phyloP scores from a whole-genome alignment of 2,113 vertebrate species.

The Tragelaphus buxtoni region DNA sequence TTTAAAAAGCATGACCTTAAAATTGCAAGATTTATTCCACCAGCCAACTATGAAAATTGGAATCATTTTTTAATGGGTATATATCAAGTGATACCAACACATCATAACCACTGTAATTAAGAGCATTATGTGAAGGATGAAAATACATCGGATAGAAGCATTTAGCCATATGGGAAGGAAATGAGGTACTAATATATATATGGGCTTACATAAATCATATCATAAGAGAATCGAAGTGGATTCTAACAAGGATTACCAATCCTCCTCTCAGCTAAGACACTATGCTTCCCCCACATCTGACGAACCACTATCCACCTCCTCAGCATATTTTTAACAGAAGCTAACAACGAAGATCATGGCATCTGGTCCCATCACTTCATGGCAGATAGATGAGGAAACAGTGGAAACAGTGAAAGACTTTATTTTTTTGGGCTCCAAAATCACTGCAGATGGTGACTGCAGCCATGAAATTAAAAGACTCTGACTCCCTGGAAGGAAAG shows the following conservation, averaged over 20 bases:
- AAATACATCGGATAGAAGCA: not conserved
- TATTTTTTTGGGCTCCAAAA: too few species aligned
- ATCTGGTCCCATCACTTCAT: too few species aligned
- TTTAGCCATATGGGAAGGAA: not conserved
- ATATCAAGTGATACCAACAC: not conserved
- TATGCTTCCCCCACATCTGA: not conserved
- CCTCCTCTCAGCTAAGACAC: not conserved
- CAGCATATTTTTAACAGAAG: not conserved
- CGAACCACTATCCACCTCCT: not conserved
- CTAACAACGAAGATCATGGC: not conserved
- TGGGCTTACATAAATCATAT: not conserved
- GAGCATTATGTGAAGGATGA: not conserved
- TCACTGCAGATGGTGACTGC: too few species aligned
- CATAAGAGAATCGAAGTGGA: not conserved
- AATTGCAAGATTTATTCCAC: not conserved
- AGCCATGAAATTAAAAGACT: too few species aligned
- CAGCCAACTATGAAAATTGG: not conserved
- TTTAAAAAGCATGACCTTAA: slow-evolving; percentile 16
- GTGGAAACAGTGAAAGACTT: too few species aligned
- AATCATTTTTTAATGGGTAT: not conserved
- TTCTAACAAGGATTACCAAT: not conserved
- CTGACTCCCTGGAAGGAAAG: too few species aligned
- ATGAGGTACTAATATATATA: not conserved
- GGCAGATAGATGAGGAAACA: too few species aligned
- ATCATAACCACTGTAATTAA: not conserved